Base-by-base conservation (phyloP, 2,797 vertebrate genomes). In the Tympanoctomys barrerae region DNA sequence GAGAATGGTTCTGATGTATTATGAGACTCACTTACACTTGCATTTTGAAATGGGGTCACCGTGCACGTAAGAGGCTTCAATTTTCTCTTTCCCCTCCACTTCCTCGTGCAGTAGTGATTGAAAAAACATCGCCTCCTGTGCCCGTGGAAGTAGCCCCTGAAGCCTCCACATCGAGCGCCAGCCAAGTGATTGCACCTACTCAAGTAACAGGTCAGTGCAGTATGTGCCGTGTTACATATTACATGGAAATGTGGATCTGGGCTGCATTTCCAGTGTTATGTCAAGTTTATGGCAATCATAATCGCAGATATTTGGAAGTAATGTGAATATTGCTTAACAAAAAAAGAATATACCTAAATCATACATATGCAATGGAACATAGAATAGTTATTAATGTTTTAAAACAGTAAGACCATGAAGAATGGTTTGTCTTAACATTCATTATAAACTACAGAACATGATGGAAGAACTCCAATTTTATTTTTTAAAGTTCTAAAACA, bases 101-200 rank as follows among this genome's bases (percentile, higher is more conserved):
- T 86, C 13, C 73, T 98, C 85, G 81, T 94, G 88, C 97, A 99
- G 99, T 98, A 98, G 99, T 99, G 94, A 98, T 99, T 98, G 99
- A 99, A 98, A 99, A 98, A 98, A 99, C 98, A 26, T 99, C 99
- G 59, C 99, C 99, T 78, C 99, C 99, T 59, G 97, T 98, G 79
- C 99, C 99, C 52, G 99, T 99, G 64, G 99, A 99, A 97, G 98
- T 99, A 95, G 99, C 99, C 91, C 99, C 99, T 2, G 99, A 99
- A 97, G 98, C 97, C 49, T 99, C 99, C 39, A 98, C 98, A 2
- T 99, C 99, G 0, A 99, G 99, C 73, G 99, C 99, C 66, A 99
- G 99, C 97, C 99, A 99, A 98, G 99, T 99, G 97, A 99, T 99
- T 79, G 99, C 99, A 52, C 99, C 99, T 80, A 99, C 99, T 85